phyloP scores from a whole-genome alignment of 1,140 invertebrate genomes.

The Trichonephila inaurata region DNA sequence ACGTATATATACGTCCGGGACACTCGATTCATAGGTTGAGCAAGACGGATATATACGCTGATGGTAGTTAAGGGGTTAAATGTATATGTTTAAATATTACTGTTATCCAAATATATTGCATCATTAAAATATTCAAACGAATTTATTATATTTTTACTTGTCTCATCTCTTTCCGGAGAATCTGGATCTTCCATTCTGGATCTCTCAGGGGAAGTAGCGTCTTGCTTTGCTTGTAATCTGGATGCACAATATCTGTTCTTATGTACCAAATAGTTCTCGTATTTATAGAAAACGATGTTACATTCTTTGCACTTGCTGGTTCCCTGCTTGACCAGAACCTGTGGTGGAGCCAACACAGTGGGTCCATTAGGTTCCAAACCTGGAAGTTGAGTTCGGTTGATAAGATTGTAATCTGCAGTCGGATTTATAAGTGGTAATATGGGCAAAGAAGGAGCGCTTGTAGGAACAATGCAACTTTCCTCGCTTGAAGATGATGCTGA shows the following conservation, averaged over 20 bases:
- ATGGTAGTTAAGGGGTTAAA: too few species aligned
- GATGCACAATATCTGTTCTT: conserved; percentile 97
- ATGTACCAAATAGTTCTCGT: conserved; percentile 96
- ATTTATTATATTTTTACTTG: neutral
- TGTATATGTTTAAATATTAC: too few species aligned
- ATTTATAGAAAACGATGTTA: conserved; percentile 97
- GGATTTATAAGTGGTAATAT: conserved; percentile 31
- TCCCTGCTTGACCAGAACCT: conserved; percentile 83
- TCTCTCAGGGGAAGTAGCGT: conserved; percentile 23
- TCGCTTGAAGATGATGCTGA: conserved; percentile 50
- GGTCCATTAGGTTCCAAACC: neutral
- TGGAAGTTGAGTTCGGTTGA: neutral
- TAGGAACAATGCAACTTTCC: neutral
- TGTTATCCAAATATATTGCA: too few species aligned
- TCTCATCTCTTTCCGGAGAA: conserved; percentile 30
- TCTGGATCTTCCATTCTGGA: neutral
- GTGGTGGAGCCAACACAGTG: conserved; percentile 77
- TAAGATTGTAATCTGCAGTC: conserved; percentile 17
- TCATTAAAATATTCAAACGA: neutral
- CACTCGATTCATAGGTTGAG: too few species aligned
- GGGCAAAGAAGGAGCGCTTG: neutral
- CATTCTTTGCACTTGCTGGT: conserved; percentile 96
- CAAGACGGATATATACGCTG: too few species aligned
- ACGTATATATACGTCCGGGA: too few species aligned
- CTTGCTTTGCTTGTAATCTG: conserved; percentile 79